Conservation (phyloP, 2,113 vertebrate species). For the Aleadryas rufinucha region DNA sequence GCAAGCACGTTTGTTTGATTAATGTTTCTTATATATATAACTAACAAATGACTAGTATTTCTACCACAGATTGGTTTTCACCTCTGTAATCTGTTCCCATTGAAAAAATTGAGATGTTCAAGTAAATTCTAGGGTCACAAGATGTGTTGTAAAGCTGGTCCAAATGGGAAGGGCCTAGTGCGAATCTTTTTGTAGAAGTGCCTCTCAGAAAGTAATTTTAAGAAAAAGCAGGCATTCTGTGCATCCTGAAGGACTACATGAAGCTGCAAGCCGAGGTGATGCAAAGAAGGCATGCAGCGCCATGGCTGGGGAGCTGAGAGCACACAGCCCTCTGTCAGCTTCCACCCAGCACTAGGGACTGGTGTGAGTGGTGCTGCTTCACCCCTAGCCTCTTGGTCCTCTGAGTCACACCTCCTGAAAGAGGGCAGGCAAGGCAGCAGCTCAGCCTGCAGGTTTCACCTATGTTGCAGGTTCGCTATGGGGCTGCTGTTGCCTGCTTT, state of each 20-base stretch:
- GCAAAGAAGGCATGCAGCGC: fast-evolving
- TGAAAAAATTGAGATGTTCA: not conserved
- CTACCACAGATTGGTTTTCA: not conserved
- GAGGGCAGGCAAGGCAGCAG: not conserved
- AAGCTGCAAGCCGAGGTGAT: not conserved
- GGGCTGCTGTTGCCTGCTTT: not conserved
- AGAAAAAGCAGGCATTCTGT: not conserved
- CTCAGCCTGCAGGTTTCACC: fast-evolving
- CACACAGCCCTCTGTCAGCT: not conserved
- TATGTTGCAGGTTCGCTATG: fast-evolving
- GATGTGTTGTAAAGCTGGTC: not conserved
- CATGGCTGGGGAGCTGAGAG: fast-evolving
- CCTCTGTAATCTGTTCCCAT: not conserved
- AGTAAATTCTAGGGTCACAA: not conserved
- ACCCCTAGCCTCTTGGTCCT: fast-evolving
- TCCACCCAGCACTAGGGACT: fast-evolving
- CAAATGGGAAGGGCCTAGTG: fast-evolving
- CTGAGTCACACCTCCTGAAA: not conserved
- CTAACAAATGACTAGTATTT: not conserved
- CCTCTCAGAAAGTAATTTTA: not conserved
- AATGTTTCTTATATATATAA: not conserved
- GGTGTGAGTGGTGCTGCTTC: not conserved
- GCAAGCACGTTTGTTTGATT: not conserved
- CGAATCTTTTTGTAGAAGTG: not conserved
- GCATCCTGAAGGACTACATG: not conserved